Evolutionary conservation across 2,888 invertebrate genomes (phyloP).

Genomic region (Amphipyra berbera): DNA sequence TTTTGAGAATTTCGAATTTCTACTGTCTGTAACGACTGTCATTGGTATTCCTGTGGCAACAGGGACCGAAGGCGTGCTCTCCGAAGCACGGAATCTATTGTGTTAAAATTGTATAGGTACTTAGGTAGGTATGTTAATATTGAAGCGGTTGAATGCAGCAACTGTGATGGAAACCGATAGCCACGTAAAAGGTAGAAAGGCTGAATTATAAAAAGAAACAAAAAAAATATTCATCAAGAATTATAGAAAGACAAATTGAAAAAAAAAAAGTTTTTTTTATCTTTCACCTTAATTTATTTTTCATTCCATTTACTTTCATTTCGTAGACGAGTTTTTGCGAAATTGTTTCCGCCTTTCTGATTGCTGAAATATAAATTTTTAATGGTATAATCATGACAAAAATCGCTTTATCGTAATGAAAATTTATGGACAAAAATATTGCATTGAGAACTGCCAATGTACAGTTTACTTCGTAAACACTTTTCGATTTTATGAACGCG

Average conservation of each 20-base stretch:
- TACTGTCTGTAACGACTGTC: too few relatives aligned
- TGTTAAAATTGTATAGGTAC: too few relatives aligned
- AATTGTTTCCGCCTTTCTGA: constrained; percentile 1
- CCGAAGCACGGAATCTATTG: too few relatives aligned
- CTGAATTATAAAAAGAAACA: background rate
- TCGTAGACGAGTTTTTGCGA: background rate
- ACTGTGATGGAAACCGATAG: too few relatives aligned
- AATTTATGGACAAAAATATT: constrained; percentile 3
- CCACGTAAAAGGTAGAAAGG: too few relatives aligned
- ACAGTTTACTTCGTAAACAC: background rate
- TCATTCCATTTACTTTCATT: background rate
- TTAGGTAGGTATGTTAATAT: too few relatives aligned
- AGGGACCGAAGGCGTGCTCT: too few relatives aligned
- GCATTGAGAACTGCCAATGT: constrained; percentile 5
- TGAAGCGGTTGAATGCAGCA: too few relatives aligned
- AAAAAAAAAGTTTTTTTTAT: background rate
- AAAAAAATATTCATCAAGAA: background rate
- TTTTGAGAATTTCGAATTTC: too few relatives aligned
- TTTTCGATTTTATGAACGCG: constrained; percentile 1
- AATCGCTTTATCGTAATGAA: background rate
- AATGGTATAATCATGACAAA: constrained; percentile 20
- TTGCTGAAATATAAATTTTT: constrained; percentile 5
- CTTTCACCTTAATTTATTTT: background rate
- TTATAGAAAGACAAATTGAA: constrained; percentile 5
- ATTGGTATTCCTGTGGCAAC: too few relatives aligned